These are phyloP conservation scores for Hybos culiciformis DNA, from an alignment of 2,888 invertebrate genomes.

Conservation along the genomic window DNA sequence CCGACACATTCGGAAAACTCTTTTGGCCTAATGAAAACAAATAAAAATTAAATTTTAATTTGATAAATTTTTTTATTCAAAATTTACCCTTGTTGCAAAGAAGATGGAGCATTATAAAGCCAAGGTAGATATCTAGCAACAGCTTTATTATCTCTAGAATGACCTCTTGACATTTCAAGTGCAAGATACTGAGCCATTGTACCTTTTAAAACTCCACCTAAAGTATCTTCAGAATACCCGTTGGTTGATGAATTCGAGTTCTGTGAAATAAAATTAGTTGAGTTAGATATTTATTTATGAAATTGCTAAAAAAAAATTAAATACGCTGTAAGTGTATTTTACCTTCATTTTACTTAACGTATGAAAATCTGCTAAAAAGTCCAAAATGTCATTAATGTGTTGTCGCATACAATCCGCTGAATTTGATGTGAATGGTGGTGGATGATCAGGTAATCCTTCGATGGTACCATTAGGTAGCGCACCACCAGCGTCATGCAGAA, in stretches of 20 bases:
- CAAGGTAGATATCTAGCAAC: conserved; percentile 77
- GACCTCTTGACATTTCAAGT: conserved; percentile 82
- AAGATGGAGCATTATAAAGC: conserved; percentile 70
- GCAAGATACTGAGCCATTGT: conserved; percentile 89
- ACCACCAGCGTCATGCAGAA: conserved; percentile 86
- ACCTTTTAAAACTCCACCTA: conserved; percentile 93
- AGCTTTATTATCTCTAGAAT: conserved; percentile 67
- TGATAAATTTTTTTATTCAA: background rate
- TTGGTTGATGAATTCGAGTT: conserved; percentile 37
- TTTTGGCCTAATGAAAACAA: conserved; percentile 49
- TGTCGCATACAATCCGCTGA: conserved; percentile 90
- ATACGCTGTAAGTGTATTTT: conserved; percentile 13
- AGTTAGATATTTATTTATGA: background rate
- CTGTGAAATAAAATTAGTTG: conserved; percentile 12
- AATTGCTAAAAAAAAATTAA: background rate
- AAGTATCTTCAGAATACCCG: conserved; percentile 84
- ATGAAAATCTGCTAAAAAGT: conserved; percentile 91
- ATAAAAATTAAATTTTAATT: conserved; percentile 6
- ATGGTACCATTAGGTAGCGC: conserved; percentile 64
- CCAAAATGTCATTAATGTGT: conserved; percentile 83
- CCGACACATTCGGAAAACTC: conserved; percentile 92
- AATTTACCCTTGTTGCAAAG: conserved; percentile 63
- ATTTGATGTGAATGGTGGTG: conserved; percentile 52
- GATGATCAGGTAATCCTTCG: conserved; percentile 39
- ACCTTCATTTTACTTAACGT: conserved; percentile 94